Percentiles rank a stretch among this genome's conserved stretches.
Conservation (phyloP, 1,140 invertebrate genomes). For the Calephelis virginiensis region DNA sequence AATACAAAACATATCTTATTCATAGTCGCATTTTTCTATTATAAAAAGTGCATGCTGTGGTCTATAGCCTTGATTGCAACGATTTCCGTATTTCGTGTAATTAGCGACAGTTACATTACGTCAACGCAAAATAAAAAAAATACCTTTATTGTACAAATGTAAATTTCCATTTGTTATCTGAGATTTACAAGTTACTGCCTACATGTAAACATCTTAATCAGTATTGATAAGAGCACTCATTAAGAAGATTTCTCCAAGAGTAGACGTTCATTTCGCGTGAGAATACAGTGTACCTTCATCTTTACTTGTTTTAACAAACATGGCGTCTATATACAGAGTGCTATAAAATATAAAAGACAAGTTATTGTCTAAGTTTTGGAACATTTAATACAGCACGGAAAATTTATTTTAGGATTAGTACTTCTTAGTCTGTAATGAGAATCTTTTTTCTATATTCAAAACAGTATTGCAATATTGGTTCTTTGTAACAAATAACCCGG, state of each 20-base stretch:
- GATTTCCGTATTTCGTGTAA: neutral
- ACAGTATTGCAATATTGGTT: too few species aligned
- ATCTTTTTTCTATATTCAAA: too few species aligned
- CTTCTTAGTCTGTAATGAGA: too few species aligned
- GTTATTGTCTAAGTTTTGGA: neutral
- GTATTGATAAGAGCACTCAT: conserved; percentile 42
- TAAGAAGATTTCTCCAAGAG: conserved; percentile 27
- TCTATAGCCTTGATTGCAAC: neutral
- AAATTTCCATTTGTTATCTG: conserved; percentile 12
- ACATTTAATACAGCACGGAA: too few species aligned
- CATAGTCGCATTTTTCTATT: too few species aligned
- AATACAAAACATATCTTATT: too few species aligned
- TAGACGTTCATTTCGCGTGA: conserved; percentile 32
- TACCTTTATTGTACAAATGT: neutral
- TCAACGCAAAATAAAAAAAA: neutral
- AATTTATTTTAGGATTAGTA: neutral
- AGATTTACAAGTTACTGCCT: conserved; percentile 8
- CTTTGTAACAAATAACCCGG: too few species aligned
- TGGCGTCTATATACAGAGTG: neutral
- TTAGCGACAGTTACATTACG: neutral
- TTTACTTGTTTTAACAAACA: conserved; percentile 4
- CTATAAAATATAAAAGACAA: neutral
- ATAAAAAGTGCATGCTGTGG: too few species aligned
- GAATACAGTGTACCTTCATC: conserved; percentile 3
- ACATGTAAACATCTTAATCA: conserved; percentile 48